A percentile compares a stretch with the other conserved stretches of the same genome.
These are phyloP conservation scores for Monochamus alternatus DNA, from an alignment of 2,888 invertebrate species.

Conservation along the genomic window DNA sequence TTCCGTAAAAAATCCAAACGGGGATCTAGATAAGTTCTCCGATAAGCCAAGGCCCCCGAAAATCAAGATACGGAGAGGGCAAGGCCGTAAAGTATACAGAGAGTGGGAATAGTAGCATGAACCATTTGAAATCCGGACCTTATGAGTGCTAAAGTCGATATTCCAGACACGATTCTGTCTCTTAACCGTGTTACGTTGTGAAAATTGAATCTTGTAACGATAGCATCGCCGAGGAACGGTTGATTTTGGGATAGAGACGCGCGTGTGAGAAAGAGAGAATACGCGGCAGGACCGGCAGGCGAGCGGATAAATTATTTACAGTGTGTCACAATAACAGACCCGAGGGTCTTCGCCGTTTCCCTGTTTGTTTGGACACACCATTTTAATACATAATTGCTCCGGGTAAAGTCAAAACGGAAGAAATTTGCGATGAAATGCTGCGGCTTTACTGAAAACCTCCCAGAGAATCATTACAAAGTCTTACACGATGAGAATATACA, in stretches of 20 bases:
- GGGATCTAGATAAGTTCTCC: too few species aligned
- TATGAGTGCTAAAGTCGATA: conserved; percentile 67
- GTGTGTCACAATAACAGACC: conserved; percentile 33
- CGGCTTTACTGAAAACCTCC: too few species aligned
- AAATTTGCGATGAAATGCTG: too few species aligned
- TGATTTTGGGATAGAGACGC: conserved; percentile 60
- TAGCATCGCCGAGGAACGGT: conserved; percentile 63
- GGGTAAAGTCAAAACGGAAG: background rate
- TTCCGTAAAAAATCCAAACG: background rate
- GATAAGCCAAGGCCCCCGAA: background rate
- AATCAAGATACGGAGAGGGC: conserved; percentile 7
- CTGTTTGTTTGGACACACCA: conserved; percentile 20
- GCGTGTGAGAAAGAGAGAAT: conserved; percentile 49
- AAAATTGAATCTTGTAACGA: conserved; percentile 69
- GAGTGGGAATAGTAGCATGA: conserved; percentile 43
- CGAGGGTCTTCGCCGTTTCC: conserved; percentile 10
- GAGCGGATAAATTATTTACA: conserved; percentile 59
- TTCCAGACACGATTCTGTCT: conserved; percentile 69
- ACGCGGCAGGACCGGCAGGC: conserved; percentile 53
- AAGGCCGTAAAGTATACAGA: conserved; percentile 14
- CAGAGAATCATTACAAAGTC: too few species aligned
- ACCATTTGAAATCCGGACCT: conserved; percentile 63
- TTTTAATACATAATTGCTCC: conserved; percentile 25
- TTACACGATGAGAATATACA: too few species aligned
- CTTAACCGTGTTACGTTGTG: conserved; percentile 69